Evolutionary conservation across 2,797 vertebrate genomes (phyloP), one percentile per base, ranked within the genome.

Genomic region (Bovichtus diacanthus): DNA sequence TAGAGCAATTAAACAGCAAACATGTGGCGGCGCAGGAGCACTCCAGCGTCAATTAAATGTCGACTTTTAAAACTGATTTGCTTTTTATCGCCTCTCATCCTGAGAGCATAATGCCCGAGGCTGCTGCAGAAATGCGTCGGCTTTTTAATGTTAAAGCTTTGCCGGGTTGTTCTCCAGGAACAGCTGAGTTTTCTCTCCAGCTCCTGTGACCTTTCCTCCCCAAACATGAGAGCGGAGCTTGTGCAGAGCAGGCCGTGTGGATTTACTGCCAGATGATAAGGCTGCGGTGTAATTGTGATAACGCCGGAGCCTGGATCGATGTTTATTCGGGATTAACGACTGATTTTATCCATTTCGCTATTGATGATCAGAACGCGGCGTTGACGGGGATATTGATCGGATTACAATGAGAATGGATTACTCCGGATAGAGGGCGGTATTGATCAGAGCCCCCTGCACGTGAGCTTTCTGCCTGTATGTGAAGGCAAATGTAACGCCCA

Each of bases 381-480:
- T 69, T 69, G 72, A 85, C 61, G 16, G 76, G 18, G 31, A 2
- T 31, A 90, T 88, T 15, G 86, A 90, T 46, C 60, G 1, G 59
- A 72, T 49, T 5, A 54, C 56, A 90, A 89, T 88, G 82, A 82
- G 79, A 88, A 91, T 74, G 67, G 88, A 93, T 90, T 73, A 13
- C 49, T 29, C 8, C 23, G 54, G 70, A 87, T 71, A 74, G 78
- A 29, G 64, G 75, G 53, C 15, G 19, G 7, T 82, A 84, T 87
- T 53, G 90, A 92, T 78, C 71, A 6, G 11, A 34, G 47, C 7
- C 31, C 7, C 25, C 29, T 31, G 18, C 18, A n/a, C n/a, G n/a
- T n/a, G n/a, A n/a, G n/a, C n/a, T n/a, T n/a, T n/a, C n/a, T 3
- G 47, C 21, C 23, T 55, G 4, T 36, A 5, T 49, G 38, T 64